Conservation (phyloP, 2,113 vertebrate genomes). For the Paracanthobrama guichenoti region DNA sequence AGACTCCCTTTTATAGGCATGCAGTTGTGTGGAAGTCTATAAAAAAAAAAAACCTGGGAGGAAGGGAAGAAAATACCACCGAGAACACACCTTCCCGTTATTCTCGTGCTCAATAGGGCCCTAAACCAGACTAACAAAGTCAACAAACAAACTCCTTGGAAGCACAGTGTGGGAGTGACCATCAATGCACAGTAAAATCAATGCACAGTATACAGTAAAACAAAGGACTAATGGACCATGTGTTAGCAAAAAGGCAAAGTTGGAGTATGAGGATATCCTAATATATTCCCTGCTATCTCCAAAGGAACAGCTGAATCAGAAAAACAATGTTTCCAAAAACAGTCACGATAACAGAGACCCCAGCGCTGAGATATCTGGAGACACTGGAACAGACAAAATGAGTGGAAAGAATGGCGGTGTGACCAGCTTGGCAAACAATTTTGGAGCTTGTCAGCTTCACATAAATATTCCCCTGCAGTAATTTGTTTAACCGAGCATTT, state of each 20-base stretch:
- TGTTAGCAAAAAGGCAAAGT: neutral
- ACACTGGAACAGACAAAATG: neutral
- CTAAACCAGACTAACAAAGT: slow-evolving; percentile 10
- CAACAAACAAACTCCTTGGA: neutral
- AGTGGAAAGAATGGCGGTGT: slow-evolving; percentile 16
- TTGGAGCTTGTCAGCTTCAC: slow-evolving; percentile 24
- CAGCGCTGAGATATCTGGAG: slow-evolving; percentile 33
- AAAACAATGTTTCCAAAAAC: slow-evolving; percentile 54
- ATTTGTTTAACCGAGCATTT: slow-evolving; percentile 40
- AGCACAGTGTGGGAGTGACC: neutral
- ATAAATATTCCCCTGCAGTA: slow-evolving; percentile 30
- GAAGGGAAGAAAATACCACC: slow-evolving; percentile 46
- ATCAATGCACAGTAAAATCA: neutral
- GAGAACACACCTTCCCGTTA: slow-evolving; percentile 52
- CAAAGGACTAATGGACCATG: neutral
- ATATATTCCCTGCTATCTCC: slow-evolving; percentile 53
- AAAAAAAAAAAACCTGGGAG: slow-evolving; percentile 51
- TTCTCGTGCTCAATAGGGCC: neutral
- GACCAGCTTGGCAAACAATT: slow-evolving; percentile 35
- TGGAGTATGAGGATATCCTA: slow-evolving; percentile 53
- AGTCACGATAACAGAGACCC: slow-evolving; percentile 41
- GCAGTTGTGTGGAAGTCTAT: slow-evolving; percentile 57
- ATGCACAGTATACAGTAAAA: neutral
- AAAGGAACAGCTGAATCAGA: slow-evolving; percentile 56
- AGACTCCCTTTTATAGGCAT: slow-evolving; percentile 41